phyloP scores from a whole-genome alignment of 1,140 invertebrate species.

The Caerostris extrusa region DNA sequence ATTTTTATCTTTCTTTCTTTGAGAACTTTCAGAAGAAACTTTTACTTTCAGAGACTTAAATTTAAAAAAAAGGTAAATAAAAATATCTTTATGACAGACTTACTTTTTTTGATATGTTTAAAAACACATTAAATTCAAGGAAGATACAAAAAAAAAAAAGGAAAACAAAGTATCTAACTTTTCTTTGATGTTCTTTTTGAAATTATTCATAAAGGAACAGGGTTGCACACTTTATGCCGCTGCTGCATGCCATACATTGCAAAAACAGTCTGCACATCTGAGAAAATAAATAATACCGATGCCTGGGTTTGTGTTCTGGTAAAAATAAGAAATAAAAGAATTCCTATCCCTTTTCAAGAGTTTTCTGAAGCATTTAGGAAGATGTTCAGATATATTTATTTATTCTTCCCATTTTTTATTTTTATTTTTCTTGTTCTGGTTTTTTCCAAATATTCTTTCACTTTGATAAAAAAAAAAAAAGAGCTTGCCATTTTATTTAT shows the following conservation, averaged over 20 bases:
- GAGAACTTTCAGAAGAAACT: no score
- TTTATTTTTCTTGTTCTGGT: background rate
- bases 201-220: background rate
- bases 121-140: background rate
- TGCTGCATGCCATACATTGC: background rate
- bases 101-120: background rate
- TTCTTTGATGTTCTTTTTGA: background rate
- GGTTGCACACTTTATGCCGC: background rate
- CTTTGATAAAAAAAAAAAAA: background rate
- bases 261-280: background rate
- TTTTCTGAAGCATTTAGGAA: slow-evolving; percentile 58
- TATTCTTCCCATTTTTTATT: slow-evolving; percentile 30
- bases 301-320: background rate
- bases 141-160: no score
- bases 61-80: no score
- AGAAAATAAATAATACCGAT: slow-evolving; percentile 57
- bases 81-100: no score
- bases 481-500: no score
- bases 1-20: no score
- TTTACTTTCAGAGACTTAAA: no score
- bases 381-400: slow-evolving; percentile 68
- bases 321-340: slow-evolving; percentile 35
- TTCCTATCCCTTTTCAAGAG: slow-evolving; percentile 11
- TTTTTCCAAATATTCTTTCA: background rate
- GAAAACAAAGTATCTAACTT: background rate